Evolutionary conservation across 92 coral and sea anemone genomes (phyloP), one percentile per base, ranked within the genome.

Genomic region (Phenganax stokvisi): DNA sequence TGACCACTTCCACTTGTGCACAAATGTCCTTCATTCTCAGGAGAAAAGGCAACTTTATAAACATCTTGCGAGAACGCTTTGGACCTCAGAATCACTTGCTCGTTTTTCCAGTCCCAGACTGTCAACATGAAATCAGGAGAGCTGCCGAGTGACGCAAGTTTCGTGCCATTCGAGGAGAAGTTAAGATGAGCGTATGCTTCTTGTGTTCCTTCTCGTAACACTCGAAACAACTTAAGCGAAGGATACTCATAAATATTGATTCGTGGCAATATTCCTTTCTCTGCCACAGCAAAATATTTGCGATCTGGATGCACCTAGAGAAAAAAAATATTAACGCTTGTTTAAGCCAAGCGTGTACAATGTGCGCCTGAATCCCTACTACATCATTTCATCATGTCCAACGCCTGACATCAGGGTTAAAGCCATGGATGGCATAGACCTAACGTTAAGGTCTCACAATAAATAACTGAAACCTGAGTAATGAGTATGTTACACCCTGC

Each of bases 51-150:
- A 63, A 96, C 99, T 54, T 89, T 90, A 56, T 96, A 89, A 44
- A 96, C 85, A 86, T 96, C 99, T 78, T 96, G 99, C 10, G 99
- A 90, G 81, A 96, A 96, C 6, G 99, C 99, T 77, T 96, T 96
- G 67, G 97, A 89, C 54, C 99, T 81, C 64, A 96, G 66, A 30
- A 92, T 85, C 62, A 96, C 85, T 73, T 86, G 91, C 77, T 96
- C 99, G 62, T 92, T 92, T 73, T 84, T 96, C 99, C 99, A 96
- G 86, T 96, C 97, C 99, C 99, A 96, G 4, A 92, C 91, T 9
- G 99, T 96, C 75, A 96, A 75, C 99, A 96, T 96, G 79, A 76
- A 96, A 58, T 96, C 99, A 64, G 99, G 99, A 13, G 92, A 86
- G 75, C 97, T 88, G 57, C 99, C 99, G 0, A 96, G 96, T n/a